Evolutionary conservation across 2,113 vertebrate species (phyloP).

Genomic region (Empidonax alnorum): DNA sequence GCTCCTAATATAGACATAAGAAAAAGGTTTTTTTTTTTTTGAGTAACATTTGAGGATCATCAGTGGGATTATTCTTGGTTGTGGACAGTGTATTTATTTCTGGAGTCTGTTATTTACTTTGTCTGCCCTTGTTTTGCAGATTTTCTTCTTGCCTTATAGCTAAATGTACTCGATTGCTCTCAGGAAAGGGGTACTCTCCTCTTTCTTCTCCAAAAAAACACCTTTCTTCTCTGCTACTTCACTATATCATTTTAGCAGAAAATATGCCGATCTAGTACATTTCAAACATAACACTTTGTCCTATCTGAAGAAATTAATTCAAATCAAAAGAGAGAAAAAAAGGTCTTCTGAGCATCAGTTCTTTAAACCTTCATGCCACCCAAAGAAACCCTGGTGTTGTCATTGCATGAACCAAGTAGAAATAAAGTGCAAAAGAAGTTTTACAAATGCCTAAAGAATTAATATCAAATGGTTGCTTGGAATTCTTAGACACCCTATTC

Average conservation of each 20-base stretch:
- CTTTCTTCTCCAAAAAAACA: background rate
- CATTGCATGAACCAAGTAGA: background rate
- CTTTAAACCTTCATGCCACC: background rate
- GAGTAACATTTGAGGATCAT: background rate
- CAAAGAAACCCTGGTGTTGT: background rate
- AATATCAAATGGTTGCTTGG: background rate
- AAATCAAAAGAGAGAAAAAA: background rate
- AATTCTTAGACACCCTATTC: background rate
- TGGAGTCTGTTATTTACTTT: background rate
- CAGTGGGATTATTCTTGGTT: background rate
- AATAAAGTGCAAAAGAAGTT: background rate
- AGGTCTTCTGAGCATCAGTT: background rate
- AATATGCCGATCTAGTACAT: background rate
- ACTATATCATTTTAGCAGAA: background rate
- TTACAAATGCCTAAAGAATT: background rate
- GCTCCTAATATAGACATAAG: background rate
- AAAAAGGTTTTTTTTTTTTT: background rate
- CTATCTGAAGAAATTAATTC: background rate
- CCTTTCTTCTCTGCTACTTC: background rate
- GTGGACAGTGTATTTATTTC: background rate
- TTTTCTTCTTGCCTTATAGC: background rate
- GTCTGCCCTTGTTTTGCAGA: background rate
- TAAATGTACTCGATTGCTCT: background rate
- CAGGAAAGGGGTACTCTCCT: background rate
- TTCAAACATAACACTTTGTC: background rate